Percentiles rank a stretch among this genome's conserved stretches.
Evolutionary conservation across 1,140 invertebrate genomes (phyloP).

Genomic region (Trichonephila clavata): DNA sequence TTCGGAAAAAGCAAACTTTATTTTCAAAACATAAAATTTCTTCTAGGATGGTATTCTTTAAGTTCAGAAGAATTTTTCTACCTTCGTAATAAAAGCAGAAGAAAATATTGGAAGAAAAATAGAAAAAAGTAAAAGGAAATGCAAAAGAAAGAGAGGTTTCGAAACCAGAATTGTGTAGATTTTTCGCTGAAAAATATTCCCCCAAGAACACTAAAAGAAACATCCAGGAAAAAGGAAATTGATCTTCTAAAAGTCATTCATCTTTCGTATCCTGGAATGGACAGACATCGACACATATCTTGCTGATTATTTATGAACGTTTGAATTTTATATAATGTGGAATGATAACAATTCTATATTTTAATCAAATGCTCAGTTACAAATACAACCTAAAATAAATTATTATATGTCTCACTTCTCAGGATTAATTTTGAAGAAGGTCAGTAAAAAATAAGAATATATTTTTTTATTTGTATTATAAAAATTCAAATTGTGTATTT

Average conservation of each 20-base stretch:
- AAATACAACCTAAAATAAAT: too few relatives aligned
- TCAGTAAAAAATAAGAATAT: too few relatives aligned
- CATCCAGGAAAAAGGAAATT: constrained; percentile 25
- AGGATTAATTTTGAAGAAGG: too few relatives aligned
- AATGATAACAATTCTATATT: too few relatives aligned
- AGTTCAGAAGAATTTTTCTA: not conserved
- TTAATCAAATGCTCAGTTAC: too few relatives aligned
- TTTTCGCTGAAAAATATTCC: constrained; percentile 10
- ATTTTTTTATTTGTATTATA: too few relatives aligned
- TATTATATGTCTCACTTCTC: too few relatives aligned
- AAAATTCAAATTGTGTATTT: too few relatives aligned
- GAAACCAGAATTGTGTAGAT: not conserved
- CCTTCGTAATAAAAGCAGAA: constrained; percentile 19
- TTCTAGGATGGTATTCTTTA: not conserved
- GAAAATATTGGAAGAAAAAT: not conserved
- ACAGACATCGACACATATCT: not conserved
- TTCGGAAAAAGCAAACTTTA: not conserved
- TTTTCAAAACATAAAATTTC: constrained; percentile 34
- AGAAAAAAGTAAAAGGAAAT: constrained; percentile 5
- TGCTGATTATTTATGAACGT: not conserved
- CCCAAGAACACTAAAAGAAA: not conserved
- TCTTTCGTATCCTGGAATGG: constrained; percentile 17
- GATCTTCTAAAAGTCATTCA: constrained; percentile 44
- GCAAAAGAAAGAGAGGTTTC: not conserved
- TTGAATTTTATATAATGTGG: not conserved